Evolutionary conservation across 92 coral and sea anemone species (phyloP).

Genomic region (Blastomussa wellsi): DNA sequence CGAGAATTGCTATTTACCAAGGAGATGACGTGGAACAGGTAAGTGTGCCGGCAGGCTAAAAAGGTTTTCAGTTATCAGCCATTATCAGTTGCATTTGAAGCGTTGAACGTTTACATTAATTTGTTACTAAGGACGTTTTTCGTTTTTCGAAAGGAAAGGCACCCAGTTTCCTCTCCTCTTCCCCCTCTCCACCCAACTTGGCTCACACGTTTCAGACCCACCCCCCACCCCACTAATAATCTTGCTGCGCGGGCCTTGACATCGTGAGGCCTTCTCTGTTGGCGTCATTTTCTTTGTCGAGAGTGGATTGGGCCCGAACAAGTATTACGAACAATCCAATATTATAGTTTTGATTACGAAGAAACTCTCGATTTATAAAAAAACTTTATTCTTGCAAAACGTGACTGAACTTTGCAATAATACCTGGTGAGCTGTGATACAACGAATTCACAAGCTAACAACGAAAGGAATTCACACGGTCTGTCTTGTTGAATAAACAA

Average conservation of each 20-base stretch:
- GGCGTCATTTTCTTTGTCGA: neutral
- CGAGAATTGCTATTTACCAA: too few species aligned
- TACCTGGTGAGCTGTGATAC: neutral
- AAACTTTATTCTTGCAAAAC: neutral
- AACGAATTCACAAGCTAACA: neutral
- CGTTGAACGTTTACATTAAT: too few species aligned
- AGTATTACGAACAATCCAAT: neutral
- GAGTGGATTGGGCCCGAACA: neutral
- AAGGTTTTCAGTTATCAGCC: too few species aligned
- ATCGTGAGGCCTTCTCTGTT: neutral
- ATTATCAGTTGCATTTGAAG: too few species aligned
- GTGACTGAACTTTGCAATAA: neutral
- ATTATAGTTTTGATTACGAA: neutral
- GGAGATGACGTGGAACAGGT: too few species aligned
- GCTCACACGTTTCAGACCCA: neutral
- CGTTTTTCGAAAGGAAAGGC: too few species aligned
- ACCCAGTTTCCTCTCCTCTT: too few species aligned
- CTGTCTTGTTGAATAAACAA: neutral
- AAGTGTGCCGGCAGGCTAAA: too few species aligned
- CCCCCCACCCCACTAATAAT: too few species aligned
- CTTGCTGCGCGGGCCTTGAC: too few species aligned
- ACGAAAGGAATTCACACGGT: neutral
- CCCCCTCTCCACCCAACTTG: too few species aligned
- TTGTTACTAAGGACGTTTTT: too few species aligned
- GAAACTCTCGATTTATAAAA: neutral